phyloP scores from a whole-genome alignment of 1,140 invertebrate species.

The Bombus affinis region DNA sequence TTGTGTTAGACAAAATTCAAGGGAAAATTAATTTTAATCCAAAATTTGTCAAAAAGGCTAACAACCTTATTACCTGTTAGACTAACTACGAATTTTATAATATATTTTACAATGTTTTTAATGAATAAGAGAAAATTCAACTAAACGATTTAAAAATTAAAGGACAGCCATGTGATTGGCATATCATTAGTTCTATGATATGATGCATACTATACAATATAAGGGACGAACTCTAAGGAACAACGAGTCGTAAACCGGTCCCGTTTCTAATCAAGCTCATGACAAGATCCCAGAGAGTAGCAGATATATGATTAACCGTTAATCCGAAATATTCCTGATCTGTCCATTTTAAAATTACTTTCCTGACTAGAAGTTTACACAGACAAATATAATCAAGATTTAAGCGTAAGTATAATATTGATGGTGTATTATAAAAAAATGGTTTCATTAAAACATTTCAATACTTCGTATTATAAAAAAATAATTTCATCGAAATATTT shows the following conservation, averaged over 20 bases:
- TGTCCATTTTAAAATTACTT: neutral
- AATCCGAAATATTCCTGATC: conserved; percentile 26
- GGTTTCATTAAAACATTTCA: neutral
- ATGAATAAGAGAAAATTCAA: neutral
- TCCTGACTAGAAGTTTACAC: neutral
- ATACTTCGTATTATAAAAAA: neutral
- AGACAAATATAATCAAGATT: neutral
- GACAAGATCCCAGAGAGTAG: neutral
- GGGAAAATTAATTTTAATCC: no score
- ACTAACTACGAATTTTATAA: neutral
- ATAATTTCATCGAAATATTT: neutral
- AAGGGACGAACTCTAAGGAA: conserved; percentile 3
- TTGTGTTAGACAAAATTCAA: no score
- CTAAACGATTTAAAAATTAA: neutral
- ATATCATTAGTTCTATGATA: neutral
- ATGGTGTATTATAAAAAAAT: neutral
- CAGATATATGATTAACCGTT: conserved; percentile 28
- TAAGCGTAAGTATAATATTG: neutral
- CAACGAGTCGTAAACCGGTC: conserved; percentile 28
- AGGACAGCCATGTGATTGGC: neutral
- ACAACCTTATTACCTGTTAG: neutral
- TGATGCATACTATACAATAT: neutral
- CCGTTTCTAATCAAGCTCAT: neutral
- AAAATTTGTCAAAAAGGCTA: neutral
- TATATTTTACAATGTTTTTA: neutral